Percentiles rank a stretch among this genome's conserved stretches.
Conservation (phyloP, 2,888 invertebrate genomes). For the Tipula vernalis region DNA sequence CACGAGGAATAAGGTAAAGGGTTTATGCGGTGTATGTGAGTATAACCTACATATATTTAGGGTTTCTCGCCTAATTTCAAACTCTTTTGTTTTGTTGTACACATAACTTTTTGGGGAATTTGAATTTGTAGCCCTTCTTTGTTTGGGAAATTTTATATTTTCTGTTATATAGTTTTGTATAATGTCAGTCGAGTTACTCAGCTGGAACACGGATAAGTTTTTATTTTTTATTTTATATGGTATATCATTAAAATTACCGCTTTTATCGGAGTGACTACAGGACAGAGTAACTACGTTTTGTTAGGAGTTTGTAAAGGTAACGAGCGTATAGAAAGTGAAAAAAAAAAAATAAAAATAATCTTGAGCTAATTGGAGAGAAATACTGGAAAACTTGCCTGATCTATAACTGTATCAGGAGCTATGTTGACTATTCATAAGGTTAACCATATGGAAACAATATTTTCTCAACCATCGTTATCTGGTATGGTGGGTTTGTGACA, state of each 20-base stretch:
- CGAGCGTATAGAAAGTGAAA: too few species aligned
- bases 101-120: not conserved
- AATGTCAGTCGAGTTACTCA: not conserved
- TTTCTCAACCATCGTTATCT: too few species aligned
- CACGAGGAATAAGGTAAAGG: not conserved
- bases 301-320: not conserved
- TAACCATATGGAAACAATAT: too few species aligned
- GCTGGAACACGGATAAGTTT: not conserved
- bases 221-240: not conserved
- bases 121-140: not conserved
- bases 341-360: too few species aligned
- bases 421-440: too few species aligned
- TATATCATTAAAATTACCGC: not conserved
- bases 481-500: too few species aligned
- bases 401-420: too few species aligned
- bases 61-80: not conserved
- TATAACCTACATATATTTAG: not conserved
- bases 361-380: too few species aligned
- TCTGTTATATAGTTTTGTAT: not conserved
- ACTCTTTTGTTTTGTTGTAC: not conserved
- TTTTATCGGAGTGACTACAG: not conserved
- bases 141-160: not conserved
- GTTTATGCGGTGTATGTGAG: not conserved
- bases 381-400: too few species aligned
- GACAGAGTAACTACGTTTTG: not conserved